Evolutionary conservation across 1,140 invertebrate species (phyloP).

Genomic region (Melipona quadrifasciata): DNA sequence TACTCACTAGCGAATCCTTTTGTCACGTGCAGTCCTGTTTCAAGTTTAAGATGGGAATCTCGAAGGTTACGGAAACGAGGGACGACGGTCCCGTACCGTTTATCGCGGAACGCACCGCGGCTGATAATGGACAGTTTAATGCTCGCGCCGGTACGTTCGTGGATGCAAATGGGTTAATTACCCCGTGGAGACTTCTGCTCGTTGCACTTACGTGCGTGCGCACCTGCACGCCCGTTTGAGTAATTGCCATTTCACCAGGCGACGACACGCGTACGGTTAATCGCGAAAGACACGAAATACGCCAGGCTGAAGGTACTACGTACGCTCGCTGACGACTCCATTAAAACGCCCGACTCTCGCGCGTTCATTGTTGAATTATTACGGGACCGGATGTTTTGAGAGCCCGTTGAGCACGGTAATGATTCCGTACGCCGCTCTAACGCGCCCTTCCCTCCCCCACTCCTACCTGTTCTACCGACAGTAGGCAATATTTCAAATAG

Average conservation of each 20-base stretch:
- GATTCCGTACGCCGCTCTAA: background rate
- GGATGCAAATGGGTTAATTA: constrained; percentile 51
- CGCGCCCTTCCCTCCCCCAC: background rate
- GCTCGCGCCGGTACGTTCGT: constrained; percentile 17
- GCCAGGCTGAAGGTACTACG: background rate
- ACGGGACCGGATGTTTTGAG: background rate
- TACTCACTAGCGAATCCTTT: too few species aligned
- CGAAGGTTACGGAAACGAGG: background rate
- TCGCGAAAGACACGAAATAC: constrained; percentile 42
- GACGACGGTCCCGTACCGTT: constrained; percentile 19
- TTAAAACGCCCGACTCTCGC: background rate
- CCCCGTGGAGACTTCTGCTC: constrained; percentile 38
- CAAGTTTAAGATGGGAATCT: background rate
- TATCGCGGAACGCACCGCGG: background rate
- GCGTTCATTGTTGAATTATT: constrained; percentile 11
- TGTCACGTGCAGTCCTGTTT: background rate
- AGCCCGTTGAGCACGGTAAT: background rate
- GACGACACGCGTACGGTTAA: constrained; percentile 40
- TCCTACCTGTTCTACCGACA: background rate
- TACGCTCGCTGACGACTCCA: background rate
- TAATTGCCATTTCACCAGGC: constrained; percentile 33
- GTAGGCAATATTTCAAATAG: background rate
- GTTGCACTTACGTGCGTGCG: constrained; percentile 26
- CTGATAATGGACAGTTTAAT: constrained; percentile 46
- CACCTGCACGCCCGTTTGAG: constrained; percentile 29